Evolutionary conservation across 2,888 invertebrate genomes (phyloP), one percentile per base, ranked within the genome.

Genomic region (Elaeidobius kamerunicus): DNA sequence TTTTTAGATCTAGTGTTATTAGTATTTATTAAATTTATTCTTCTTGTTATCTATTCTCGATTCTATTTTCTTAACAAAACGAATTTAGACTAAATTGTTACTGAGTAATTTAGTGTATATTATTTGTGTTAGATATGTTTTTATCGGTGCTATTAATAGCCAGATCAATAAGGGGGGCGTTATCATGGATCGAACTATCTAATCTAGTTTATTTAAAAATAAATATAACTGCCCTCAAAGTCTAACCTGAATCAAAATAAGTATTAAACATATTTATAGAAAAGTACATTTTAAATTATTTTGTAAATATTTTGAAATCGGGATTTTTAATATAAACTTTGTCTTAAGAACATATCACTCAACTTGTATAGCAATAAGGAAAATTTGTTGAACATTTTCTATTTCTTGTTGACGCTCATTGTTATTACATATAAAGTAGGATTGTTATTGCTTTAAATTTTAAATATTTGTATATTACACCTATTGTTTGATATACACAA

Each of bases 1-100:
- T 38, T n/a, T 11, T 19, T 56, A 50, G 43, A 36, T 34, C 19
- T 19, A 9, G 15, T 16, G 27, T 45, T 27, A 14, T 30, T 42
- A 50, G 30, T 30, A n/a, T n/a, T 11, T 30, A 23, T 23, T 6
- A 41, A 35, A 41, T 50, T 27, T 34, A 30, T 30, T 30, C 30
- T 30, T 30, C 9, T 43, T 43, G 50, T 50, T 50, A 50, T 50
- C 36, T 50, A 42, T 50, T 43, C 50, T 50, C 41, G 42, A 50
- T 50, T 50, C 50, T 50, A 50, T 50, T 50, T 50, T 50, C 41
- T 34, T 42, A 50, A 47, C 9, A 17, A 43, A 43, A 41, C 48
- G 41, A 42, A 42, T 49, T 15, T 18, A 34, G 18, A 42, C 15
- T 28, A 43, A 50, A 43, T 42, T 43, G 43, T 50, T 50, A 30